Percentiles rank a stretch among this genome's conserved stretches.
Evolutionary conservation across 2,888 invertebrate genomes (phyloP).

Genomic region (Xylocampa areola): DNA sequence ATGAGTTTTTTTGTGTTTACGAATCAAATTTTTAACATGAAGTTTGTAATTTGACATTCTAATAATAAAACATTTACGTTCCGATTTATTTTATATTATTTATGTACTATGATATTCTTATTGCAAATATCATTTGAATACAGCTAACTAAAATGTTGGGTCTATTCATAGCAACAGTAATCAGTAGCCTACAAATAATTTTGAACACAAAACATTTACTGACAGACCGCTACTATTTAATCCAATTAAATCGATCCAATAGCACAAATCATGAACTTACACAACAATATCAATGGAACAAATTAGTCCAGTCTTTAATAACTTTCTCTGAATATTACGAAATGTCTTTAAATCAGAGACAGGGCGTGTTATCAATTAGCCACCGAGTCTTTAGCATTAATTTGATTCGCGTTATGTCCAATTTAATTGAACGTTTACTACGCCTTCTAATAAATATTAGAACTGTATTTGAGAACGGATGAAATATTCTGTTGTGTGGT

Average conservation of each 20-base stretch:
- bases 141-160: no score
- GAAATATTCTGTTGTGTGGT: slow-evolving; percentile 22
- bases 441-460: slow-evolving; percentile 53
- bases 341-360: slow-evolving; percentile 64
- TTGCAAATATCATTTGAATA: no score
- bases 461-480: slow-evolving; percentile 35
- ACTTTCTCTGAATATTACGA: slow-evolving; percentile 62
- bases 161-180: no score
- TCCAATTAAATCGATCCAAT: slow-evolving; percentile 16
- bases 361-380: slow-evolving; percentile 74
- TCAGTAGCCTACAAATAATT: no score
- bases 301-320: slow-evolving; percentile 37
- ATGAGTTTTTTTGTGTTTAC: slow-evolving; percentile 10
- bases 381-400: slow-evolving; percentile 67
- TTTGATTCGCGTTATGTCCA: slow-evolving; percentile 67
- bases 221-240: not conserved
- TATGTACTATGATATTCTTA: no score
- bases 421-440: slow-evolving; percentile 65
- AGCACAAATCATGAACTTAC: slow-evolving; percentile 20
- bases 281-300: slow-evolving; percentile 37
- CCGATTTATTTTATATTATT: no score
- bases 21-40: no score
- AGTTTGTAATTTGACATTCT: no score
- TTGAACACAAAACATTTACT: no score
- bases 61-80: no score